Evolutionary conservation across 2,888 invertebrate species (phyloP).

Genomic region (Hirtodrosophila histrioides): DNA sequence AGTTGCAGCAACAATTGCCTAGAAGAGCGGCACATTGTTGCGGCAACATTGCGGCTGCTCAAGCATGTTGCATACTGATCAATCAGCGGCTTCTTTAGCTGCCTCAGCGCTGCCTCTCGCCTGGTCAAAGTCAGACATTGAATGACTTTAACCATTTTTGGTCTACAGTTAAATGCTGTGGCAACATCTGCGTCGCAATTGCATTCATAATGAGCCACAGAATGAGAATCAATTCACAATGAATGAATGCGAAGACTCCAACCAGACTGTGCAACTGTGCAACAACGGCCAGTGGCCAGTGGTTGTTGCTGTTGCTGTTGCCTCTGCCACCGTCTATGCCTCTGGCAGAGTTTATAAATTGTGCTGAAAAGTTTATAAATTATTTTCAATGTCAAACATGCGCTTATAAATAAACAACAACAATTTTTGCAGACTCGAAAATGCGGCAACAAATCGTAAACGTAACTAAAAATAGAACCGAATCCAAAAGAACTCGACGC

Average conservation of each 20-base stretch:
- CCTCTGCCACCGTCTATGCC: neutral
- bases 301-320: too few relatives aligned
- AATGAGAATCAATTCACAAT: slow-evolving; percentile 52
- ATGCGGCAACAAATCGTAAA: slow-evolving; percentile 20
- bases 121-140: slow-evolving; percentile 48
- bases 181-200: slow-evolving; percentile 71
- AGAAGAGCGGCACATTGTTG: slow-evolving; percentile 63
- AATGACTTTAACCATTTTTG: slow-evolving; percentile 82
- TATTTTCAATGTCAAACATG: slow-evolving; percentile 82
- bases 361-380: slow-evolving; percentile 77
- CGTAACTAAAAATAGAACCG: slow-evolving; percentile 37
- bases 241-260: slow-evolving; percentile 49
- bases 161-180: slow-evolving; percentile 76
- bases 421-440: slow-evolving; percentile 37
- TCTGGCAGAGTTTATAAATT: slow-evolving; percentile 62
- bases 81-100: slow-evolving; percentile 75
- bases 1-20: slow-evolving; percentile 68
- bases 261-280: slow-evolving; percentile 3
- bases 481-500: slow-evolving; percentile 3
- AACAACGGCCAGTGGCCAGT: neutral
- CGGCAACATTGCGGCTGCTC: slow-evolving; percentile 70
- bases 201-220: slow-evolving; percentile 71
- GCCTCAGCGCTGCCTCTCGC: slow-evolving; percentile 7
- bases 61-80: slow-evolving; percentile 82
- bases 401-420: slow-evolving; percentile 75